A percentile compares a stretch with the other conserved stretches of the same genome.
Evolutionary conservation across 2,888 invertebrate species (phyloP).

Genomic region (Deroplatys truncata): DNA sequence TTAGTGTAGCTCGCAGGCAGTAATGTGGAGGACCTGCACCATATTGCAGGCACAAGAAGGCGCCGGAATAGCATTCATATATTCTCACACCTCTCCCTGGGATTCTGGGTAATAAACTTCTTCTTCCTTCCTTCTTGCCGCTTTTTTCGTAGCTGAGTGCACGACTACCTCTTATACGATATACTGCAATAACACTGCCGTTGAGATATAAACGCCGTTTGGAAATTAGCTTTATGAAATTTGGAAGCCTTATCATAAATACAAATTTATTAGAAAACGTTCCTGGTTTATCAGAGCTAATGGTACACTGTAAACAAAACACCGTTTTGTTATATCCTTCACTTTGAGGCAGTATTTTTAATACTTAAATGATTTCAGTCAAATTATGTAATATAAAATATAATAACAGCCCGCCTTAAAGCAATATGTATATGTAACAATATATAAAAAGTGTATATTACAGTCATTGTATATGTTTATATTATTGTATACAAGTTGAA

Average conservation of each 20-base stretch:
- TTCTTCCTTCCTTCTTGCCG: background rate
- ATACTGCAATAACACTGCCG: background rate
- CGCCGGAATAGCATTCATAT: background rate
- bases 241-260: background rate
- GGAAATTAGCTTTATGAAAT: background rate
- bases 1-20: background rate
- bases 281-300: no score
- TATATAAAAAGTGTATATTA: no score
- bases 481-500: no score
- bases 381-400: no score
- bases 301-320: no score
- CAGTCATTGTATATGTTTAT: no score
- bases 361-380: no score
- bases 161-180: background rate
- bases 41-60: background rate
- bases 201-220: background rate
- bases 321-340: no score
- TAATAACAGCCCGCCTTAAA: no score
- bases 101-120: background rate
- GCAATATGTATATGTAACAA: no score
- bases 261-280: background rate
- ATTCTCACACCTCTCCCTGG: background rate
- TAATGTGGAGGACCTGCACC: background rate
- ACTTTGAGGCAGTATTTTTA: no score
- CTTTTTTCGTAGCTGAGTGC: background rate